Base-by-base conservation (phyloP, 2,113 vertebrate genomes). In the Zapornia atra region DNA sequence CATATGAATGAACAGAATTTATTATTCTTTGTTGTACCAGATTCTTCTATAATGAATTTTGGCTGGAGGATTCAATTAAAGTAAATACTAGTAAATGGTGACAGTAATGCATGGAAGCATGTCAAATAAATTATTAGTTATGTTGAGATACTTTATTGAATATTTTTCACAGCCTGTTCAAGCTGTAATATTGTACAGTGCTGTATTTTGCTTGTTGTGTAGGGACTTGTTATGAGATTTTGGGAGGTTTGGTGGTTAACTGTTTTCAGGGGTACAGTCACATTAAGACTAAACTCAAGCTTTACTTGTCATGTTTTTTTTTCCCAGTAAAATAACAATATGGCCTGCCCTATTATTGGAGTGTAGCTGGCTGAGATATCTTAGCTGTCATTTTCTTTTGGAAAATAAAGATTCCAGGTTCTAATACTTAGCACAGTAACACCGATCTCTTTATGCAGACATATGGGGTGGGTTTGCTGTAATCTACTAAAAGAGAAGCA, bases 41-140 rank as follows among this genome's bases (percentile, higher is more conserved):
- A 66, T 92, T 96, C 95, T 86, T 93, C 61, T 84, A 66, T 92
- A 96, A 94, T 94, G 66, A 96, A 87, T 96, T 97, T 97, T 97
- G 96, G 96, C 93, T 97, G 75, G 69, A 94, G 78, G 77, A 84
- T 90, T 56, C 97, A 96, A 97, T 97, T 97, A 96, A 96, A 79
- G 87, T 80, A 94, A 95, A 92, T 59, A 94, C 69, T 73, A 83
- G 76, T 90, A 72, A 46, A 84, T 79, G 16, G 75, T 94, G 94
- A 85, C 83, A 97, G 72, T 82, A 97, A 93, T 90, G 86, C 82
- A 91, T 92, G 44, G 54, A 95, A 96, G 51, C 12, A 66, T 75
- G 51, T 81, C 95, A 94, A 88, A 92, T 70, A 83, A 90, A 80
- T 95, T 86, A 94, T 90, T 72, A 82, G 79, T 42, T 92, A 34